Evolutionary conservation across 2,797 vertebrate species (phyloP).

Genomic region (Lithobates sylvaticus): DNA sequence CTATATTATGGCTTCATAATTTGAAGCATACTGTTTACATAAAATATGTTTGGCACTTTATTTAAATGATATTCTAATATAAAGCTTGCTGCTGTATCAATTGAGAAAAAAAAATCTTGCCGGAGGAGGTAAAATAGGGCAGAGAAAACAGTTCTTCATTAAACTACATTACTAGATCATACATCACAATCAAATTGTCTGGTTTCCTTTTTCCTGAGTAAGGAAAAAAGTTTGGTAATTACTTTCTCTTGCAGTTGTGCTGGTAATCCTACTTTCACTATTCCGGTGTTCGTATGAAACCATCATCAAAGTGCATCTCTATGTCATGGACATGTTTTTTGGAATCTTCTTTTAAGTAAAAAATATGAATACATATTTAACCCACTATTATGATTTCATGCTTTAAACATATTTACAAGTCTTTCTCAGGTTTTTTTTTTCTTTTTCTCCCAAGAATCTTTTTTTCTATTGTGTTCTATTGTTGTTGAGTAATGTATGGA

Average conservation of each 20-base stretch:
- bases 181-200: conserved; percentile 39
- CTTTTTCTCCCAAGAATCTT: no score
- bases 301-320: neutral
- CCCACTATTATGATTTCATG: neutral
- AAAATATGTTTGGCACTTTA: conserved; percentile 20
- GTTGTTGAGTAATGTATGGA: neutral
- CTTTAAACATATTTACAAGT: no score
- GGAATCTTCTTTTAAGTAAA: neutral
- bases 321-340: neutral
- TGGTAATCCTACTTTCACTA: neutral
- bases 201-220: conserved; percentile 46
- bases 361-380: neutral
- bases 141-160: conserved; percentile 36
- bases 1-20: neutral
- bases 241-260: conserved; percentile 11
- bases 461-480: no score
- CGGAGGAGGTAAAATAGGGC: conserved; percentile 39
- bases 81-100: conserved; percentile 16
- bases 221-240: conserved; percentile 50
- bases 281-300: neutral
- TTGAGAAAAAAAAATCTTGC: conserved; percentile 21
- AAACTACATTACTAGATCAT: conserved; percentile 47
- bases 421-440: neutral
- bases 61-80: conserved; percentile 38
- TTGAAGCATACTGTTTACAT: conserved; percentile 28